phyloP scores from a whole-genome alignment of 2,888 invertebrate genomes.

The Aleiodes leptofemur region DNA sequence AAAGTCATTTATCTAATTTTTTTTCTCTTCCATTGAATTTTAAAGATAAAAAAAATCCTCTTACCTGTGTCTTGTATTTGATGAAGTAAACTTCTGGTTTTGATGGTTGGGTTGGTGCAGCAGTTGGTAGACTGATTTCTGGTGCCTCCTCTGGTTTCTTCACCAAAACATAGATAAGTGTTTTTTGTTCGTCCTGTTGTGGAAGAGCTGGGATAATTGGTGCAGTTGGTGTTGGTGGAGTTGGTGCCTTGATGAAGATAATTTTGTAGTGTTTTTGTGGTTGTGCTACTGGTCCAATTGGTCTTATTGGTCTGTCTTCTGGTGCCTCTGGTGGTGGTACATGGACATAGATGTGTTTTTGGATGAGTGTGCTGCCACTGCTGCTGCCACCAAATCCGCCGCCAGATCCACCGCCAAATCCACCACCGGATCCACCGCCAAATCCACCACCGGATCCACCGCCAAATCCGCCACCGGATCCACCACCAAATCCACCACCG shows the following conservation, averaged over 20 bases:
- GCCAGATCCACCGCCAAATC: constrained; percentile 68
- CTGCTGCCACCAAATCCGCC: constrained; percentile 75
- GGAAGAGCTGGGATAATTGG: constrained; percentile 86
- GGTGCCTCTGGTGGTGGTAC: constrained; percentile 90
- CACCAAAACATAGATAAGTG: constrained; percentile 91
- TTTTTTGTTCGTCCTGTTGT: constrained; percentile 91
- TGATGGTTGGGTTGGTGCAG: constrained; percentile 88
- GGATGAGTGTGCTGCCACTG: constrained; percentile 81
- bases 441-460: constrained; percentile 67
- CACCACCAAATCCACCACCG: constrained; percentile 75
- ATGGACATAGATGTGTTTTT: constrained; percentile 93
- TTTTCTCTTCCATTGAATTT: too few relatives aligned
- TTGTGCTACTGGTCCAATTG: constrained; percentile 82
- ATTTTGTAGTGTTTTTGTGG: constrained; percentile 94
- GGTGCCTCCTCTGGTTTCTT: constrained; percentile 92
- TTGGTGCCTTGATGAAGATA: constrained; percentile 94
- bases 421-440: constrained; percentile 55
- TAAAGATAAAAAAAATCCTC: constrained; percentile 4
- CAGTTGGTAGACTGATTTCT: constrained; percentile 86
- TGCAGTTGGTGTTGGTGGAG: constrained; percentile 87
- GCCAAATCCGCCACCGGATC: constrained; percentile 68
- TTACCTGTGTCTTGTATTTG: constrained; percentile 84
- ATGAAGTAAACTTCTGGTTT: constrained; percentile 95
- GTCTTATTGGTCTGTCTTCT: constrained; percentile 81
- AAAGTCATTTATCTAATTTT: too few relatives aligned